A percentile compares a stretch with the other conserved stretches of the same genome.
Conservation (phyloP, 2,113 vertebrate species). For the Halichoeres trimaculatus region DNA sequence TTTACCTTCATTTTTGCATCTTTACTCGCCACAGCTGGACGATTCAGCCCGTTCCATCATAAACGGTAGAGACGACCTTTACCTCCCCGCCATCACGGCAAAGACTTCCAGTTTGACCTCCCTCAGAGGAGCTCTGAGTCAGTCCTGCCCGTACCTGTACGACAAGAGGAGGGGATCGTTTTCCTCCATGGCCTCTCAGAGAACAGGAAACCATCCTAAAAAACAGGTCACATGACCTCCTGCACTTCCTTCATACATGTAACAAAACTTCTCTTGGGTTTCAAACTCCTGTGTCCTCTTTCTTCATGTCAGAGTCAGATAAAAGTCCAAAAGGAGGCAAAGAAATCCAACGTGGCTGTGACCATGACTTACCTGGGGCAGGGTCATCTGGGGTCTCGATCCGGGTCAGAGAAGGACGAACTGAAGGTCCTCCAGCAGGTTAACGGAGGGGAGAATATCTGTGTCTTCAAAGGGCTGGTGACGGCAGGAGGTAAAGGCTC, state of each 20-base stretch:
- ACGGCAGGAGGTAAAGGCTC: slow-evolving; percentile 79
- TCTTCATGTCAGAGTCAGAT: slow-evolving; percentile 61
- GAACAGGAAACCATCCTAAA: slow-evolving; percentile 30
- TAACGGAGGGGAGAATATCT: slow-evolving; percentile 85
- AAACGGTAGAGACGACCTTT: slow-evolving; percentile 48
- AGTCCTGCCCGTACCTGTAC: slow-evolving; percentile 77
- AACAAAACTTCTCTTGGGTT: background rate
- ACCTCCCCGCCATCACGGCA: slow-evolving; percentile 76
- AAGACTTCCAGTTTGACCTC: slow-evolving; percentile 63
- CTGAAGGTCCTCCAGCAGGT: slow-evolving; percentile 85
- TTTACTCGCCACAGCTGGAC: slow-evolving; percentile 55
- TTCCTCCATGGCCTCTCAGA: slow-evolving; percentile 74
- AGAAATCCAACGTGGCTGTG: slow-evolving; percentile 81
- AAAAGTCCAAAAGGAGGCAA: slow-evolving; percentile 65
- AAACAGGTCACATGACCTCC: slow-evolving; percentile 61
- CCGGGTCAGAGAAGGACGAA: slow-evolving; percentile 71
- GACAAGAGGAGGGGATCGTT: slow-evolving; percentile 73
- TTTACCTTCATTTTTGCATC: no score
- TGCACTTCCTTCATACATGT: no score
- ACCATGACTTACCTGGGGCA: slow-evolving; percentile 84
- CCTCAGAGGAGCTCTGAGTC: slow-evolving; percentile 67
- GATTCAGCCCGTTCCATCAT: slow-evolving; percentile 24
- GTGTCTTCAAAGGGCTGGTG: slow-evolving; percentile 83
- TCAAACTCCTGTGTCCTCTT: background rate
- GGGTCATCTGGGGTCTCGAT: slow-evolving; percentile 45